These are phyloP conservation scores for Pseudeuparius sepicola DNA, from an alignment of 2,888 invertebrate genomes.

Conservation along the genomic window DNA sequence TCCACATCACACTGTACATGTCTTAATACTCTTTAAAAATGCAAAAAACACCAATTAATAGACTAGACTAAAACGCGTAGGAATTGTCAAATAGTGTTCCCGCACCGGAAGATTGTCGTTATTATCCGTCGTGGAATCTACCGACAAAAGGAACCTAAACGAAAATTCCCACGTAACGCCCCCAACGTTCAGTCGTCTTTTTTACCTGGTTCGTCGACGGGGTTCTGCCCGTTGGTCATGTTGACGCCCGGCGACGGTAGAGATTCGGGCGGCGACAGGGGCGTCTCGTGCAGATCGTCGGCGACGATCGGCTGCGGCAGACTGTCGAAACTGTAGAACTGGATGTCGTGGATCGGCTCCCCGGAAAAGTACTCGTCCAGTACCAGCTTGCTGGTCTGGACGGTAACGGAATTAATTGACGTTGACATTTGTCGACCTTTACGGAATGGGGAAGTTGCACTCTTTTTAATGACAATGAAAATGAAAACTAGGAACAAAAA, in stretches of 20 bases:
- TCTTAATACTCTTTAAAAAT: conserved; percentile 7
- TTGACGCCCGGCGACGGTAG: conserved; percentile 30
- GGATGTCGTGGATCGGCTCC: conserved; percentile 37
- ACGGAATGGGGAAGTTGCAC: too few relatives aligned
- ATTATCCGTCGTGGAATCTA: too few relatives aligned
- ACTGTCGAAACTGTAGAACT: conserved; percentile 39
- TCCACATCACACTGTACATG: conserved; percentile 8
- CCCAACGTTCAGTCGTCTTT: too few relatives aligned
- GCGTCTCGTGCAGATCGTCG: conserved; percentile 28
- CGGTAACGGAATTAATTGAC: conserved; percentile 16
- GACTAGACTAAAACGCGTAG: too few relatives aligned
- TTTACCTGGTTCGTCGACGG: conserved; percentile 25
- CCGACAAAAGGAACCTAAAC: too few relatives aligned
- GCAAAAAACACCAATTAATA: conserved; percentile 8
- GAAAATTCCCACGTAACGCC: too few relatives aligned
- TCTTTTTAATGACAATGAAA: too few relatives aligned
- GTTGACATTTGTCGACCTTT: background rate
- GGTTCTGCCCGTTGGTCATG: conserved; percentile 23
- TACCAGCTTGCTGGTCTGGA: conserved; percentile 75
- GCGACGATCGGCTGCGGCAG: conserved; percentile 34
- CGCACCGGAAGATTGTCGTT: too few relatives aligned
- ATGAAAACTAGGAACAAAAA: too few relatives aligned
- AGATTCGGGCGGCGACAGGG: conserved; percentile 34
- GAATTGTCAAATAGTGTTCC: too few relatives aligned
- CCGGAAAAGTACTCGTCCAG: conserved; percentile 72